Conservation (phyloP, 2,797 vertebrate species). For the Sarcophilus harrisii region DNA sequence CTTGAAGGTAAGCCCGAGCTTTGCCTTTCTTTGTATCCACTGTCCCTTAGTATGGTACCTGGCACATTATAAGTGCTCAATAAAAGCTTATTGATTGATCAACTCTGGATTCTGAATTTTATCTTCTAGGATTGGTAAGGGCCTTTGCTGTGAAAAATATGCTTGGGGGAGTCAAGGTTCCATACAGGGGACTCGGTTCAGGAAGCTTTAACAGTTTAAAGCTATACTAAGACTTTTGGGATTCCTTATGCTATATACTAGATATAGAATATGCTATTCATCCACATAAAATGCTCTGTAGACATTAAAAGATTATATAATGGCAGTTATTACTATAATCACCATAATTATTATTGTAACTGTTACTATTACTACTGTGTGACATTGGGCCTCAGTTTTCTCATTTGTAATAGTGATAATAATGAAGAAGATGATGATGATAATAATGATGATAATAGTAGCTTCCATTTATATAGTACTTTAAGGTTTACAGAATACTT, state of each 20-base stretch:
- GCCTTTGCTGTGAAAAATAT: background rate
- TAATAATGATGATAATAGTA: background rate
- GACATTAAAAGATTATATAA: background rate
- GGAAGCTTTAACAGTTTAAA: background rate
- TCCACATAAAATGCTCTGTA: background rate
- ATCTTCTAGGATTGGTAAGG: background rate
- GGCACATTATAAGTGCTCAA: background rate
- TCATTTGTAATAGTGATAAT: background rate
- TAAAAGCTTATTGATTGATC: background rate
- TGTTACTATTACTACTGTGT: background rate
- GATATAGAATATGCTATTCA: no score
- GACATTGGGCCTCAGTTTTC: background rate
- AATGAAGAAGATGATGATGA: background rate
- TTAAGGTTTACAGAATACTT: background rate
- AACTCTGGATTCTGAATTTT: background rate
- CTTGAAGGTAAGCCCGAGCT: background rate
- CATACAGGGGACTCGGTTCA: background rate
- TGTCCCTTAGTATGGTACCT: background rate
- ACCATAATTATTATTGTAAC: background rate
- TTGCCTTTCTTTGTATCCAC: background rate
- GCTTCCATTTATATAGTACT: background rate
- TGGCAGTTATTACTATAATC: background rate
- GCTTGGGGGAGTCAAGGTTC: background rate
- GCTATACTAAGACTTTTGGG: background rate
- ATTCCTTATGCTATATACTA: background rate